Evolutionary conservation across 2,888 invertebrate species (phyloP).

Genomic region (Cyclophora punctaria): DNA sequence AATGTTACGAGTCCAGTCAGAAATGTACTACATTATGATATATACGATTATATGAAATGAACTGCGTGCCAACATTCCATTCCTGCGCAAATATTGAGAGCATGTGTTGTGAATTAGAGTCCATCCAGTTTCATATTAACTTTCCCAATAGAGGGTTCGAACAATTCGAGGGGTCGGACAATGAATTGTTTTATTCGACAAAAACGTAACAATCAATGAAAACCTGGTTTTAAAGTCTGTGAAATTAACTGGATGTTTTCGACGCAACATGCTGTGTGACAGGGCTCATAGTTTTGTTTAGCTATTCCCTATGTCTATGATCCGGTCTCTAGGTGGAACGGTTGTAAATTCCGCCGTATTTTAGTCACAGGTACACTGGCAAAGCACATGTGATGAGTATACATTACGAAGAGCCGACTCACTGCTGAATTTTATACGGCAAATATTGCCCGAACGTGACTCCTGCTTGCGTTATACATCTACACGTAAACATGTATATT

Average conservation of each 20-base stretch:
- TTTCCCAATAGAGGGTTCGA: background rate
- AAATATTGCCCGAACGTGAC: constrained; percentile 69
- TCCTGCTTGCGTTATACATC: constrained; percentile 29
- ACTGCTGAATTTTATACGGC: constrained; percentile 56
- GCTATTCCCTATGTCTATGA: constrained; percentile 2
- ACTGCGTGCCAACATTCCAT: constrained; percentile 1
- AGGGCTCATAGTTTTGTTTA: constrained; percentile 1
- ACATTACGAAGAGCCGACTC: constrained; percentile 38
- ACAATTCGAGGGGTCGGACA: no score
- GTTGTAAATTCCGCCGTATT: constrained; percentile 4
- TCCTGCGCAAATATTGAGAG: constrained; percentile 16
- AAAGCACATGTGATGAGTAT: constrained; percentile 29
- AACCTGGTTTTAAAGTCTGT: no score
- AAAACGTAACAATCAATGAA: no score
- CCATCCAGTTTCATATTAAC: constrained; percentile 19
- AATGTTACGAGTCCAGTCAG: no score
- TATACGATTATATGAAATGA: no score
- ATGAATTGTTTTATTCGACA: no score
- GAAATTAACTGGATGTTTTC: no score
- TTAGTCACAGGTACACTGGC: constrained; percentile 3
- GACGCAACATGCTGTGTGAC: background rate
- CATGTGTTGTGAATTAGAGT: constrained; percentile 16
- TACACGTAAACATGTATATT: constrained; percentile 18
- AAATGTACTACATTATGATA: no score
- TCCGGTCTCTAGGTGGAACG: constrained; percentile 1